Conservation (phyloP, 2,113 vertebrate species). For the Megaleporinus macrocephalus region DNA sequence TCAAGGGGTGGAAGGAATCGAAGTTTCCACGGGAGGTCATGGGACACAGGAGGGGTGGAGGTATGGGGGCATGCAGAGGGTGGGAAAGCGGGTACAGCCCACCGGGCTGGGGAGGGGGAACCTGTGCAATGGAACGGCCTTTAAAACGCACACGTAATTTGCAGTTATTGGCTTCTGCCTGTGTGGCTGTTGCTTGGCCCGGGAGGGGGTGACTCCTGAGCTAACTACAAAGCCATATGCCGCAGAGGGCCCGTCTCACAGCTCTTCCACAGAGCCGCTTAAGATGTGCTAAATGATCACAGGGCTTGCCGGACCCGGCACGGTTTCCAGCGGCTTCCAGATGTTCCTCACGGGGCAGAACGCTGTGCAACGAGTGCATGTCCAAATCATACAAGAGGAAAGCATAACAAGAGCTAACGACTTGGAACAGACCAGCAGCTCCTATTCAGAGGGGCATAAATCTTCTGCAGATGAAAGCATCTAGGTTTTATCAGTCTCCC, state of each 20-base stretch:
- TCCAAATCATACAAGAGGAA: slow-evolving; percentile 39
- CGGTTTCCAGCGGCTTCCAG: slow-evolving; percentile 49
- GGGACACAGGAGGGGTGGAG: slow-evolving; percentile 13
- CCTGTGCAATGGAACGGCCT: neutral
- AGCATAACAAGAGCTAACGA: slow-evolving; percentile 53
- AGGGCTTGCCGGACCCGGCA: slow-evolving; percentile 32
- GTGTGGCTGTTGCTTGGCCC: slow-evolving; percentile 23
- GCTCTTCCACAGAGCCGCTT: slow-evolving; percentile 35
- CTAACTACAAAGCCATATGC: slow-evolving; percentile 52
- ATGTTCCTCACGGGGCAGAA: slow-evolving; percentile 35
- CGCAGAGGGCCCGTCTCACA: slow-evolving; percentile 27
- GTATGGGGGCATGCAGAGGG: slow-evolving; percentile 16
- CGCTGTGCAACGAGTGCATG: slow-evolving; percentile 13
- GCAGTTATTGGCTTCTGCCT: slow-evolving; percentile 32
- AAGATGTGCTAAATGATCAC: slow-evolving; percentile 51
- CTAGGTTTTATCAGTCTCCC: slow-evolving; percentile 42
- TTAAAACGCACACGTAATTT: slow-evolving; percentile 48
- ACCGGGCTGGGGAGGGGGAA: neutral
- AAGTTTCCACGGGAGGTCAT: slow-evolving; percentile 42
- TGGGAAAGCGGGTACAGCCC: slow-evolving; percentile 34
- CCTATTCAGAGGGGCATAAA: slow-evolving; percentile 46
- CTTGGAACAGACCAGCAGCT: slow-evolving; percentile 27
- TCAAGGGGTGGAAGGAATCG: neutral
- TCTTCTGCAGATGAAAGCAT: slow-evolving; percentile 50
- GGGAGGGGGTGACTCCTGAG: slow-evolving; percentile 48